Evolutionary conservation across 2,888 invertebrate species (phyloP), one percentile per base, ranked within the genome.

Genomic region (Abscondita cerata): DNA sequence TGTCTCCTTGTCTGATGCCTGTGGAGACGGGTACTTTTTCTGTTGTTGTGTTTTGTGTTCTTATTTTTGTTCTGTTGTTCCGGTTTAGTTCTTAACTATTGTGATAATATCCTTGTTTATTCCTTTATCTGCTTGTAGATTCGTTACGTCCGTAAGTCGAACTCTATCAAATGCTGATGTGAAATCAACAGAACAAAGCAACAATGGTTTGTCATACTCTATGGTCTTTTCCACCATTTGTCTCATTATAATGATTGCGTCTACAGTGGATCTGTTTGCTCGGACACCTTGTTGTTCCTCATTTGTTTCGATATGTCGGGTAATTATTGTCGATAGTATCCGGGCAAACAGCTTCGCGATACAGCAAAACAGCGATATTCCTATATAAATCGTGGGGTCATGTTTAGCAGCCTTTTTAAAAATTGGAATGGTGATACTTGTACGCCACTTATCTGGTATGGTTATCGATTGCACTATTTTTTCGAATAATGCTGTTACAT

Each of bases 1-100:
- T 51, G 41, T 52, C 41, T 25, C 41, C 41, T 58, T 52, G 58
- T 13, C 41, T 36, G 40, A 52, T 58, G 40, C 58, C 58, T 19
- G 33, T 31, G n/a, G 52, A 40, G n/a, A 52, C 40, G 18, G 52
- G 52, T 8, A 52, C 40, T 52, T 38, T 20, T 52, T 38, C 19
- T 51, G 36, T 51, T 12, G 19, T 40, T 20, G 52, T 20, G 25
- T 52, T 38, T 18, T 38, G 38, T 38, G 25, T 40, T 52, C 25
- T 51, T 16, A 51, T 51, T 18, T 18, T 19, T 19, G 51, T 38
- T 12, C 5, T 52, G 51, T 51, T 51, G 16, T 18, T 51, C 6
- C 34, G 33, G n/a, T 51, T 50, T 51, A 51, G 18, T 51, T 51
- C 33, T 33, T 33, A 9, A 31, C 11, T 9, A 36, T 36, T 3